Evolutionary conservation across 2,797 vertebrate species (phyloP).

Genomic region (Graptemys geographica): DNA sequence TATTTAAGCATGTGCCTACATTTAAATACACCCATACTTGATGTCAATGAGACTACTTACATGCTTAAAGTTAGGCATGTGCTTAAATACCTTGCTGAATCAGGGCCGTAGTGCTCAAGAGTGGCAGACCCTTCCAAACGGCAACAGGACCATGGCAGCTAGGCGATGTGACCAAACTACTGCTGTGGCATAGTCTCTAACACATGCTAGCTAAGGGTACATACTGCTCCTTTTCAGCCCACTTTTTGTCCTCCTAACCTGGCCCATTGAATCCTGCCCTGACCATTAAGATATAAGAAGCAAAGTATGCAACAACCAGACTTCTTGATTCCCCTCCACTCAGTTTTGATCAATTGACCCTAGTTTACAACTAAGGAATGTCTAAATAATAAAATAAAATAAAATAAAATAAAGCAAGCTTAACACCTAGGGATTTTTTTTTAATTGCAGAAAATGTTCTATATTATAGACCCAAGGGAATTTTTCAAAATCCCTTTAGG

Average conservation of each 20-base stretch:
- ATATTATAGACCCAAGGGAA: background rate
- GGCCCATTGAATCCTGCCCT: background rate
- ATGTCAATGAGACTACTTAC: background rate
- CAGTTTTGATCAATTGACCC: background rate
- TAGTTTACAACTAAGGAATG: background rate
- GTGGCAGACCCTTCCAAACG: fast-evolving
- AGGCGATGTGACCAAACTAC: fast-evolving
- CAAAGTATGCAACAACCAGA: background rate
- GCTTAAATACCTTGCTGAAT: background rate
- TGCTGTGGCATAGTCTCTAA: background rate
- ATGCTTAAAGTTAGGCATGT: background rate
- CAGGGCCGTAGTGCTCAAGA: fast-evolving
- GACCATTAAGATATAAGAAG: background rate
- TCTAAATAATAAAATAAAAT: background rate
- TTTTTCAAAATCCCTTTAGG: background rate
- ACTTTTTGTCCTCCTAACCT: background rate
- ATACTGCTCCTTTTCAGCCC: background rate
- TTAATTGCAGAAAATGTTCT: background rate
- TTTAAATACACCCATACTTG: background rate
- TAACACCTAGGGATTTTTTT: background rate
- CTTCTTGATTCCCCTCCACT: background rate
- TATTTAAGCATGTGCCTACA: background rate
- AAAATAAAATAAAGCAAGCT: background rate
- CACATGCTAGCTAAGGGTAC: background rate
- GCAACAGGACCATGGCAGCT: background rate